Conservation (phyloP, 2,888 invertebrate species). For the Trileptium ribeirensis region DNA sequence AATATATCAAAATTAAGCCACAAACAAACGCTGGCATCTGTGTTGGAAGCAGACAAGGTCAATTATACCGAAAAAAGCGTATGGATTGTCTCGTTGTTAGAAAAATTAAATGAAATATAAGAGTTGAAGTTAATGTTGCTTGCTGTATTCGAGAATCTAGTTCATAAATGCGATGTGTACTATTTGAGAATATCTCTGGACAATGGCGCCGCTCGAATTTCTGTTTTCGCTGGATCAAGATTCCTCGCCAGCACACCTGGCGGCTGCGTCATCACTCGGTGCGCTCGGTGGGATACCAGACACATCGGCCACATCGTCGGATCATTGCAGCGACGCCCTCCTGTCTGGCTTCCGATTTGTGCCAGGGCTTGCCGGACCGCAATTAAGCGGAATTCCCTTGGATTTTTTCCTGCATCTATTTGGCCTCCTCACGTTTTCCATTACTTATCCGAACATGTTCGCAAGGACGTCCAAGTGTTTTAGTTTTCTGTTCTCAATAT, state of each 20-base stretch:
- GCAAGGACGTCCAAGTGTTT: slow-evolving; percentile 79
- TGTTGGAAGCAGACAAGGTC: too few relatives aligned
- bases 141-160: too few relatives aligned
- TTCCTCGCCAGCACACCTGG: background rate
- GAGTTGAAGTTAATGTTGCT: too few relatives aligned
- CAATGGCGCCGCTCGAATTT: slow-evolving; percentile 10
- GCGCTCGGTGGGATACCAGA: too few relatives aligned
- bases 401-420: slow-evolving; percentile 74
- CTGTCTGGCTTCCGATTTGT: slow-evolving; percentile 17
- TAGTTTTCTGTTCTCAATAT: slow-evolving; percentile 66
- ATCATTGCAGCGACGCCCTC: background rate
- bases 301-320: background rate
- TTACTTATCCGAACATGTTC: slow-evolving; percentile 75
- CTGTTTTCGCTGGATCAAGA: background rate
- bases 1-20: too few relatives aligned
- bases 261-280: background rate
- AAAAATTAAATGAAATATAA: too few relatives aligned
- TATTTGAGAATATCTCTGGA: slow-evolving; percentile 9
- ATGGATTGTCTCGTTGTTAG: too few relatives aligned
- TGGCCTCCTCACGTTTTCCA: slow-evolving; percentile 69
- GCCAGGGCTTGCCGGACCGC: slow-evolving; percentile 35
- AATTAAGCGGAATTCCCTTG: slow-evolving; percentile 61
- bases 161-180: too few relatives aligned
- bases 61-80: too few relatives aligned
- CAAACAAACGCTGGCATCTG: too few relatives aligned